phyloP scores from a whole-genome alignment of 2,797 vertebrate genomes.

The Pristis pectinata region DNA sequence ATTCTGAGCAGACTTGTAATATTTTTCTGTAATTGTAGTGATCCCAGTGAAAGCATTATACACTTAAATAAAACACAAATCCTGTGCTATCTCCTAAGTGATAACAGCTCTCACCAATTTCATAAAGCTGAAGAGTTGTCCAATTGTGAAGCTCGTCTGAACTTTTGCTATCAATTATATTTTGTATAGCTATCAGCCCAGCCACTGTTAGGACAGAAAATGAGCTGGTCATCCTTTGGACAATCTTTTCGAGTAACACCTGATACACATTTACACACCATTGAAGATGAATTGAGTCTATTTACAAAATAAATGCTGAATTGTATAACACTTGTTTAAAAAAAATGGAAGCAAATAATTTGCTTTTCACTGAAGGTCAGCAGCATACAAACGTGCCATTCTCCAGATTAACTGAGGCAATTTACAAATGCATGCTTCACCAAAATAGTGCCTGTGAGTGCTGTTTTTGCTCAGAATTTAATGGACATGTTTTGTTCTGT shows the following conservation, averaged over 20 bases:
- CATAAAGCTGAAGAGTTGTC: background rate
- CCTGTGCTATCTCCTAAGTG: background rate
- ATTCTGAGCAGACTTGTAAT: background rate
- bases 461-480: background rate
- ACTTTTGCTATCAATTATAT: background rate
- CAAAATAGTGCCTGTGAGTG: background rate
- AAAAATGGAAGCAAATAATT: background rate
- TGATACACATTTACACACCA: background rate
- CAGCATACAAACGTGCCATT: background rate
- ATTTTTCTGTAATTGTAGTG: background rate
- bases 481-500: background rate
- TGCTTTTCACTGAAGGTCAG: background rate
- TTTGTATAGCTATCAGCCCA: background rate
- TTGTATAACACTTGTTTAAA: background rate
- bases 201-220: background rate
- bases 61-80: background rate
- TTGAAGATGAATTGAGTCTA: background rate
- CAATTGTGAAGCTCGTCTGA: background rate
- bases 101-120: background rate
- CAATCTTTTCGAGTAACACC: background rate
- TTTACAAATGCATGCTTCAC: background rate
- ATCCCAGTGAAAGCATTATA: background rate
- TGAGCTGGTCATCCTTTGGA: background rate
- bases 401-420: background rate
- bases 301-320: background rate